phyloP scores from a whole-genome alignment of 2,888 invertebrate genomes.

The Drosophila nigricruria region DNA sequence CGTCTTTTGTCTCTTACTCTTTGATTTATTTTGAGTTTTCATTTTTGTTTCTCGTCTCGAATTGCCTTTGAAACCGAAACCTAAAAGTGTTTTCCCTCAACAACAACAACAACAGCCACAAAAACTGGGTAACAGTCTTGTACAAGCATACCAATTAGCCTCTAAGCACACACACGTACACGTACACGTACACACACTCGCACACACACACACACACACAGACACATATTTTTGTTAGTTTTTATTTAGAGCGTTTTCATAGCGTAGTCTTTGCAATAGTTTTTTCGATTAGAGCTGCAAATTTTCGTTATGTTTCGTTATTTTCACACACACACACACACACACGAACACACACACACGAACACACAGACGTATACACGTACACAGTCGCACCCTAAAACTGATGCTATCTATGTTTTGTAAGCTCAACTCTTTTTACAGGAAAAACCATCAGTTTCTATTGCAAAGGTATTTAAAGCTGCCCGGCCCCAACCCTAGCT shows the following conservation, averaged over 20 bases:
- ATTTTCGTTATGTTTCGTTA: constrained; percentile 39
- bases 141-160: constrained; percentile 55
- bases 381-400: constrained; percentile 23
- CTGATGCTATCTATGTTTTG: constrained; percentile 57
- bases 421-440: constrained; percentile 81
- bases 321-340: constrained; percentile 19
- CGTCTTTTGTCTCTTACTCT: constrained; percentile 12
- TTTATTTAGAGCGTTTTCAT: constrained; percentile 24
- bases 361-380: constrained; percentile 12
- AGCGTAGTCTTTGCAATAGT: constrained; percentile 24
- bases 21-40: constrained; percentile 21
- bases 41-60: constrained; percentile 4
- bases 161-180: constrained; percentile 28
- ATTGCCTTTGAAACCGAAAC: constrained; percentile 32
- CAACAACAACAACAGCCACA: constrained; percentile 16
- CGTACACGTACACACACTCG: constrained; percentile 20
- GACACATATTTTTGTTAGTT: background rate
- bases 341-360: constrained; percentile 16
- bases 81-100: constrained; percentile 13
- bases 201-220: constrained; percentile 10
- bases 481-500: constrained; percentile 42
- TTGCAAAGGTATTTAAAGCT: constrained; percentile 83
- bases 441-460: constrained; percentile 83
- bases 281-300: constrained; percentile 27
- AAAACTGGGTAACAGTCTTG: constrained; percentile 11